These are phyloP conservation scores for Pogonomyrmex barbatus DNA, from an alignment of 1,140 invertebrate species.

Conservation along the genomic window DNA sequence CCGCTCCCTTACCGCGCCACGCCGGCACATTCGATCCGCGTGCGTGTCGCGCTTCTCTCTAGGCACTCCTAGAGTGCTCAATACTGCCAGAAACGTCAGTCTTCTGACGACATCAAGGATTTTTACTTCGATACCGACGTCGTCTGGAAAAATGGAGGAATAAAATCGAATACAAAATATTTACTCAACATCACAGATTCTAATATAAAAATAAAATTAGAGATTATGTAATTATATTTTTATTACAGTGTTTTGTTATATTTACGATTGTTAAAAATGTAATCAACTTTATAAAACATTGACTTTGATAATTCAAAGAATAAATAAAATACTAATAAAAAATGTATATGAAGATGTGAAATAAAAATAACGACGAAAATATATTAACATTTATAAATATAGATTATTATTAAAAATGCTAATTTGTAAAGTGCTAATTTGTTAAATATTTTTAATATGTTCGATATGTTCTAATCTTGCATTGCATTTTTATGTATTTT, in stretches of 20 bases:
- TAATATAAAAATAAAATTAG: background rate
- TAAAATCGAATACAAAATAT: background rate
- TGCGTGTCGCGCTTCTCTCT: constrained; percentile 27
- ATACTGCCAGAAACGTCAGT: constrained; percentile 38
- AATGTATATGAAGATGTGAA: background rate
- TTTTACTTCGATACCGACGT: background rate
- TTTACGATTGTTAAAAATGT: background rate
- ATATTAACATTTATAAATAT: too few species aligned
- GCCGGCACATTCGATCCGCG: constrained; percentile 31
- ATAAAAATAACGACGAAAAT: background rate
- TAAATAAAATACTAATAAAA: background rate
- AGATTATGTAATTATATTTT: background rate
- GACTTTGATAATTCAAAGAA: background rate
- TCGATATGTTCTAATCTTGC: too few species aligned
- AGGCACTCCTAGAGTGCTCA: constrained; percentile 39
- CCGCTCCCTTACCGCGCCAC: constrained; percentile 44
- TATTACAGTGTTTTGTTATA: background rate
- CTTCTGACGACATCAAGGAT: background rate
- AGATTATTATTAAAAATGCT: too few species aligned
- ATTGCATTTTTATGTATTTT: too few species aligned
- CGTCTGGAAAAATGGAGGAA: background rate
- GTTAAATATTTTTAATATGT: too few species aligned
- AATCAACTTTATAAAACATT: background rate
- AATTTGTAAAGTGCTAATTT: too few species aligned
- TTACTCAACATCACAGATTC: background rate